A percentile compares a stretch with the other conserved stretches of the same genome.
Conservation (phyloP, 2,797 vertebrate genomes). For the Leptodactylus fallax region DNA sequence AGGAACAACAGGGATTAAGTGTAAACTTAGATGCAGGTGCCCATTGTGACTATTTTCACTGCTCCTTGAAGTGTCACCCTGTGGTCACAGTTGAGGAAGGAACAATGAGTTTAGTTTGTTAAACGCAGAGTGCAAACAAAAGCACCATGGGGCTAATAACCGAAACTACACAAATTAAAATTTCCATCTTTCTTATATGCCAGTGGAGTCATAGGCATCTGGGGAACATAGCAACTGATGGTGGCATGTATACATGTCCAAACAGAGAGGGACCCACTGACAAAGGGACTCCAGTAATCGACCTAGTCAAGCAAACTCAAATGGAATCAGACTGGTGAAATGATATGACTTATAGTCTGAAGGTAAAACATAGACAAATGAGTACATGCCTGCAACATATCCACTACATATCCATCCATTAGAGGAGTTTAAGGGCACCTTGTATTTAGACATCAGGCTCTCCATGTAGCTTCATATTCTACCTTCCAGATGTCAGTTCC, state of each 20-base stretch:
- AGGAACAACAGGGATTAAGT: too few relatives aligned
- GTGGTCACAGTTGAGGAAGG: too few relatives aligned
- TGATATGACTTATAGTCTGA: background rate
- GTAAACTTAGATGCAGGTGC: too few relatives aligned
- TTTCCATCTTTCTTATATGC: too few relatives aligned
- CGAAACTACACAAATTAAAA: too few relatives aligned
- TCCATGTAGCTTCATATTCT: background rate
- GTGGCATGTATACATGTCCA: background rate
- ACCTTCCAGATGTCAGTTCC: slow-evolving; percentile 1
- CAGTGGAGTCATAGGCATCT: background rate
- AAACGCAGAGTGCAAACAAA: background rate
- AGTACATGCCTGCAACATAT: background rate
- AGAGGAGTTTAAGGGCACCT: background rate
- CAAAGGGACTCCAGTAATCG: background rate
- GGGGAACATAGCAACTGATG: background rate
- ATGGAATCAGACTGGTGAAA: background rate
- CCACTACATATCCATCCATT: background rate
- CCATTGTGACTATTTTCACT: too few relatives aligned
- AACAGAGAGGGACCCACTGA: background rate
- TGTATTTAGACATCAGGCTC: background rate
- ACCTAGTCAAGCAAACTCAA: background rate
- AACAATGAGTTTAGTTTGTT: background rate
- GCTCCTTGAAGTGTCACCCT: too few relatives aligned
- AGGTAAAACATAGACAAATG: background rate
- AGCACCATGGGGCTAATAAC: too few relatives aligned